Evolutionary conservation across 2,888 invertebrate species (phyloP), one percentile per base, ranked within the genome.

Genomic region (Pandemis corylana): DNA sequence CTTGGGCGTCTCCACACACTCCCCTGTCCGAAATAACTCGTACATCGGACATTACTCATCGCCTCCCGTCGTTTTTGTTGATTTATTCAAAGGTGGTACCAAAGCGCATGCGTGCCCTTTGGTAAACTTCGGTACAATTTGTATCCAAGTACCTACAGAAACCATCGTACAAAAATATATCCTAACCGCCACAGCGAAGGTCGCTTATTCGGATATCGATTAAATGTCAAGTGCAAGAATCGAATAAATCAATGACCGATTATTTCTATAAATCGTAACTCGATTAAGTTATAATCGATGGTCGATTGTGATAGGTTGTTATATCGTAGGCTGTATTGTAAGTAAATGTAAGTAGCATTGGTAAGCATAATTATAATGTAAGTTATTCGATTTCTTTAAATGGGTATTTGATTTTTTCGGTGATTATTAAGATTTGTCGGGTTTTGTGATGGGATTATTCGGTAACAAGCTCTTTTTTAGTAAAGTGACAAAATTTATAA

Each of bases 191-290:
- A 0, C 0, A 0, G 0, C 44, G 84, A 88, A 75, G 76, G 81
- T 79, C 9, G 5, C 69, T 71, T 80, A 10, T 76, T 86, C 2
- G n/a, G 64, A 3, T 76, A 65, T 0, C 41, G 5, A 20, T 59
- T 13, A 59, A 10, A 46, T 64, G 64, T 56, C 75, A 78, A 81
- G 77, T 78, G 77, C 78, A 81, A 82, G 79, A 83, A 80, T 83
- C 84, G 84, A 81, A 92, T 94, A 94, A 93, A 93, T 94, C 93
- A 93, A 87, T 87, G 88, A 87, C 89, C 90, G 91, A 92, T 93
- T 94, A 93, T 93, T 93, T 92, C 92, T 92, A 93, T 93, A 94
- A 94, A 93, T 94, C 88, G 89, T 92, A 91, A 90, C 91, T 93
- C 90, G 91, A 92, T 93, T 93, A 92, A 91, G 90, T 91, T 92